Evolutionary conservation across 1,140 invertebrate genomes (phyloP).

Genomic region (Drosophila watanabei): DNA sequence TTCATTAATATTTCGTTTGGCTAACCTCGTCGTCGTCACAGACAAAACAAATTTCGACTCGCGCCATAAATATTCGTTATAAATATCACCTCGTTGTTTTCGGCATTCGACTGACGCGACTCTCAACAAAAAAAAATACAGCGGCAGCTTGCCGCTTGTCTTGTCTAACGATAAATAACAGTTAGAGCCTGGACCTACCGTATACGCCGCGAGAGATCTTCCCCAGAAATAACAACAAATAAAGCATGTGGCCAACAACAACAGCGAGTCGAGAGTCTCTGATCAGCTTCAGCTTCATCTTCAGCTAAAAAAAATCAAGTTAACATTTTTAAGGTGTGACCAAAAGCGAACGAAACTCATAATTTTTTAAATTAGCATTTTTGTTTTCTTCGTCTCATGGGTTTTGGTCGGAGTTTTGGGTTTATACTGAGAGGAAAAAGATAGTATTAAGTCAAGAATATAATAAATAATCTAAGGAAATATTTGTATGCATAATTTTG

Average conservation of each 20-base stretch:
- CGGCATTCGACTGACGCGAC: slow-evolving; percentile 8
- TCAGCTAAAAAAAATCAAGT: slow-evolving; percentile 42
- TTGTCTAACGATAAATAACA: slow-evolving; percentile 83
- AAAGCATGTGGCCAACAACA: slow-evolving; percentile 13
- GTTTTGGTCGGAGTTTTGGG: slow-evolving; percentile 23
- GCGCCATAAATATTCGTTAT: slow-evolving; percentile 74
- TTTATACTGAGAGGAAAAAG: slow-evolving; percentile 13
- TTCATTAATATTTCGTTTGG: slow-evolving; percentile 19
- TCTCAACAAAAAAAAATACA: slow-evolving; percentile 30
- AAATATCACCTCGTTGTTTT: slow-evolving; percentile 64
- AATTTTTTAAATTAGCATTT: slow-evolving; percentile 85
- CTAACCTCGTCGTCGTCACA: slow-evolving; percentile 29
- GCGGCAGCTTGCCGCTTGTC: slow-evolving; percentile 75
- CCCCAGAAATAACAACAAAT: slow-evolving; percentile 24
- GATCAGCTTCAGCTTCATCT: slow-evolving; percentile 28
- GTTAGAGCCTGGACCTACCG: slow-evolving; percentile 80
- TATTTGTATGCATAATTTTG: too few species aligned
- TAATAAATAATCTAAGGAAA: neutral
- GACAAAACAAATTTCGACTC: slow-evolving; percentile 44
- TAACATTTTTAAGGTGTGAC: slow-evolving; percentile 83
- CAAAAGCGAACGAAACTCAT: slow-evolving; percentile 84
- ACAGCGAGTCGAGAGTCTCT: slow-evolving; percentile 3
- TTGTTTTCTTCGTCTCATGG: slow-evolving; percentile 37
- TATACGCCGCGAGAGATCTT: slow-evolving; percentile 58
- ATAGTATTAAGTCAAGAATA: neutral